Evolutionary conservation across 1,140 invertebrate genomes (phyloP), one percentile per base, ranked within the genome.

Genomic region (Thaumetopoea pityocampa): DNA sequence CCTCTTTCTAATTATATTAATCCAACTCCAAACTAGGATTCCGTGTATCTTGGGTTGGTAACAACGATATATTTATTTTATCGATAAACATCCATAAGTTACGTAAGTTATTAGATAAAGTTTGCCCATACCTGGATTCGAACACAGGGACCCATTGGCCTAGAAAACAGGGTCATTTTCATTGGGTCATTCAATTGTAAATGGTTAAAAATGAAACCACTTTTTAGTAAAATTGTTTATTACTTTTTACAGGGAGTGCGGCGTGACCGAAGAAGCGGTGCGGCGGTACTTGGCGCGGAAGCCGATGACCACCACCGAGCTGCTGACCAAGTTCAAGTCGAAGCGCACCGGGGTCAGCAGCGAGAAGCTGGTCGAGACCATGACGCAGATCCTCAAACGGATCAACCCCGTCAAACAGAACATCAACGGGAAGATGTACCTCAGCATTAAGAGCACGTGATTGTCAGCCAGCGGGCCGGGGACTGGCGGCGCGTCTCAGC

Each of bases 261-360:
- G 95, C 10, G 95, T 98, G 8, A 96, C 94, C 1, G 97, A 99
- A 80, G 97, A 98, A 57, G 93, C 95, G 1, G 96, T 99, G 3
- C 87, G 96, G 9, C 88, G 96, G 8, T 99, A 99, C 78, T 85
- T 99, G 8, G 93, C 94, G 62, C 88, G 97, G 0, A 98, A 98
- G 69, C 97, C 97, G 1, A 97, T 98, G 92, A 98, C 97, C 0
- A 94, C 96, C 0, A 98, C 95, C 0, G 96, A 98, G 71, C 79
- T 99, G 7, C 73, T 98, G 3, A 94, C 96, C 24, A 98, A 98
- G 84, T 98, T 98, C 83, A 97, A 96, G 74, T 94, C 93, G 10
- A 97, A 97, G 72, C 96, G 96, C 60, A 94, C 94, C n/a, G 95
- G 95, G 5, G 87, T 98, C 16, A 92, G 90, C 9, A 94, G 92